Evolutionary conservation across 2,113 vertebrate species (phyloP).

Genomic region (Lota lota): DNA sequence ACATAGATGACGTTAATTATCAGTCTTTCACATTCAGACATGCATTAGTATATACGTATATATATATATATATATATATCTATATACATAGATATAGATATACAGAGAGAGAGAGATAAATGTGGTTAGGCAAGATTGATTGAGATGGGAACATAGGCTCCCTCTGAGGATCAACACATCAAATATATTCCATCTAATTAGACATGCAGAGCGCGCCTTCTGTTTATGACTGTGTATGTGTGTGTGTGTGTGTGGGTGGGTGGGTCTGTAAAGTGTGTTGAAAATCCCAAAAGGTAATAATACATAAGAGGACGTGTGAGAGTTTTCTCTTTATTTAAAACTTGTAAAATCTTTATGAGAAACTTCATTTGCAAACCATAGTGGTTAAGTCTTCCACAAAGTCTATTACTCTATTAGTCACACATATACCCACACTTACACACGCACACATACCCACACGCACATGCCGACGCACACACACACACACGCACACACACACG

Average conservation of each 20-base stretch:
- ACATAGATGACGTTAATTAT: too few relatives aligned
- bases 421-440: not conserved
- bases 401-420: not conserved
- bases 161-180: slow-evolving; percentile 4
- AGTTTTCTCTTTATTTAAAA: not conserved
- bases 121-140: not conserved
- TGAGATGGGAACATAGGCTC: slow-evolving; percentile 6
- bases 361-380: not conserved
- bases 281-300: slow-evolving; percentile 37
- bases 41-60: not conserved
- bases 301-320: slow-evolving; percentile 23
- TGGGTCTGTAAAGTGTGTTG: not conserved
- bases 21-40: too few relatives aligned
- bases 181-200: slow-evolving; percentile 1
- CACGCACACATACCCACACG: not conserved
- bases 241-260: not conserved
- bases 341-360: not conserved
- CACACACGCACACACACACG: too few relatives aligned
- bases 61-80: too few relatives aligned
- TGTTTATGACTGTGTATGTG: not conserved
- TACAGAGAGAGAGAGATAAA: too few relatives aligned
- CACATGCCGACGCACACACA: not conserved
- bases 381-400: not conserved
- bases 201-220: not conserved
- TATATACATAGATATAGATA: too few relatives aligned